phyloP scores from a whole-genome alignment of 2,888 invertebrate species.

The Patella caerulea region DNA sequence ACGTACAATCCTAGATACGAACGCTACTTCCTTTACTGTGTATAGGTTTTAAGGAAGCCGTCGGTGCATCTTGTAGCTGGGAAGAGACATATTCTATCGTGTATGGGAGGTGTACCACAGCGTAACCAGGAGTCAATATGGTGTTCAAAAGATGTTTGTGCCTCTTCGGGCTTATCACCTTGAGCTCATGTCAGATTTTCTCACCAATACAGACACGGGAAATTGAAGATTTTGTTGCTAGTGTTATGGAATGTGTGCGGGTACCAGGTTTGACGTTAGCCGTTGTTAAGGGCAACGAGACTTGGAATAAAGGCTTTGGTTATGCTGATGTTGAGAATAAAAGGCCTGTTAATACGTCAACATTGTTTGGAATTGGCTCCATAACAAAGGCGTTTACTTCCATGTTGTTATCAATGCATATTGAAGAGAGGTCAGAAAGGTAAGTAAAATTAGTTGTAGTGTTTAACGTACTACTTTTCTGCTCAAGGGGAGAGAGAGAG shows the following conservation, averaged over 20 bases:
- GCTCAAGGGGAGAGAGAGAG: too few relatives aligned
- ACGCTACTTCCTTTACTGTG: too few relatives aligned
- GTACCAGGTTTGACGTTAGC: conserved; percentile 52
- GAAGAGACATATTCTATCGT: too few relatives aligned
- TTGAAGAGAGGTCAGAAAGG: conserved; percentile 29
- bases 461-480: too few relatives aligned
- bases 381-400: conserved; percentile 46
- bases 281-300: conserved; percentile 45
- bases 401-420: conserved; percentile 37
- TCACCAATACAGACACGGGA: conserved; percentile 9
- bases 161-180: background rate
- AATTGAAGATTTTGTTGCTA: conserved; percentile 22
- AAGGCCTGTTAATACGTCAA: conserved; percentile 28
- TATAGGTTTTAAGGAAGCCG: too few relatives aligned
- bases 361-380: conserved; percentile 43
- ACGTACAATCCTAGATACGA: too few relatives aligned
- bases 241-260: conserved; percentile 43
- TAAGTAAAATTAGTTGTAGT: background rate
- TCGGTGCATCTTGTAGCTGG: too few relatives aligned
- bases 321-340: conserved; percentile 33
- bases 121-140: too few relatives aligned
- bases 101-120: too few relatives aligned
- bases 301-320: conserved; percentile 45
- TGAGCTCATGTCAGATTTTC: conserved; percentile 13
- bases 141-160: background rate